Evolutionary conservation across 1,140 invertebrate species (phyloP).

Genomic region (Heliothis virescens): DNA sequence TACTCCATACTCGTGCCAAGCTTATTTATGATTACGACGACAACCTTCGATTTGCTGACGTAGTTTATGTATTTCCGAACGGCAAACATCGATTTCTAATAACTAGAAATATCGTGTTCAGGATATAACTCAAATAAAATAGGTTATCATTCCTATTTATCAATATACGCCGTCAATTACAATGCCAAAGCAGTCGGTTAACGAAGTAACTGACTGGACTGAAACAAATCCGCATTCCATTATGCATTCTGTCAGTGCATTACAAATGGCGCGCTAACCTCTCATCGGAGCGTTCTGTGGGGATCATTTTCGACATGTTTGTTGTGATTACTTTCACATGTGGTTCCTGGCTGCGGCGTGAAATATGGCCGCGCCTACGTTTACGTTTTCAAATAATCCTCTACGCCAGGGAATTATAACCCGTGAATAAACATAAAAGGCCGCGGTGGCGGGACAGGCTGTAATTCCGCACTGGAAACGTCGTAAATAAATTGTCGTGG

Average conservation of each 20-base stretch:
- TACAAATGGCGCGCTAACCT: constrained; percentile 56
- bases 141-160: neutral
- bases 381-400: constrained; percentile 77
- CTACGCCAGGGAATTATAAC: constrained; percentile 71
- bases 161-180: constrained; percentile 17
- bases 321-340: constrained; percentile 75
- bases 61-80: neutral
- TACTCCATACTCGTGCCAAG: constrained; percentile 50
- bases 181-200: constrained; percentile 25
- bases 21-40: constrained; percentile 59
- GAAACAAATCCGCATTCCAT: constrained; percentile 52
- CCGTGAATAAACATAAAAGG: constrained; percentile 79
- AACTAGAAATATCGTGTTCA: neutral
- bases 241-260: constrained; percentile 73
- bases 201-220: constrained; percentile 41
- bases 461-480: constrained; percentile 70
- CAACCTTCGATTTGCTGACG: constrained; percentile 49
- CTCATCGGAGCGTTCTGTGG: constrained; percentile 57
- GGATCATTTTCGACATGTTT: constrained; percentile 76
- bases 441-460: constrained; percentile 58
- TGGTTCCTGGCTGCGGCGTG: constrained; percentile 64
- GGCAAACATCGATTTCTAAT: constrained; percentile 15
- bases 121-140: neutral
- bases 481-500: constrained; percentile 78
- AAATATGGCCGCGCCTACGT: constrained; percentile 71